Percentiles rank a stretch among this genome's conserved stretches.
These are phyloP conservation scores for Tenebrosternarchus preto DNA, from an alignment of 2,113 vertebrate genomes.

Conservation along the genomic window DNA sequence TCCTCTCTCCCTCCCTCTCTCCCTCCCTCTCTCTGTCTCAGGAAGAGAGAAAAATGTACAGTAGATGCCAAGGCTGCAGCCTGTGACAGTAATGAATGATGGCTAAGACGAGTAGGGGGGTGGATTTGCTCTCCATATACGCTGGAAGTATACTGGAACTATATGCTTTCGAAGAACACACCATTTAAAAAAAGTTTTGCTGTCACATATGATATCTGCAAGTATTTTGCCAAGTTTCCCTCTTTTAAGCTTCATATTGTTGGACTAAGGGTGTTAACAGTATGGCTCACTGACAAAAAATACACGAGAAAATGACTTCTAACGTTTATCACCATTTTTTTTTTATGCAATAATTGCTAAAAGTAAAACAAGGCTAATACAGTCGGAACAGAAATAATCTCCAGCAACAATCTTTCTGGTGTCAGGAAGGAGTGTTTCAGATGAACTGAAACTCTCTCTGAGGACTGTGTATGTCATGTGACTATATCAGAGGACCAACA, in stretches of 20 bases:
- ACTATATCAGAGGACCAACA: no score
- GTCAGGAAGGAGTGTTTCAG: neutral
- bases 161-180: conserved; percentile 28
- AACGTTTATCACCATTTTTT: neutral
- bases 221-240: conserved; percentile 1
- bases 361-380: neutral
- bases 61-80: conserved; percentile 61
- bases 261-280: neutral
- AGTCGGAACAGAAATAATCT: neutral
- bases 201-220: conserved; percentile 24
- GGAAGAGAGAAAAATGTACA: conserved; percentile 61
- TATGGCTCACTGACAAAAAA: neutral
- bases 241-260: neutral
- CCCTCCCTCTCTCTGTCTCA: conserved; percentile 25
- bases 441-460: no score
- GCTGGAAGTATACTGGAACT: conserved; percentile 36
- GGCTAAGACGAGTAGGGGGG: conserved; percentile 55
- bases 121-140: conserved; percentile 38
- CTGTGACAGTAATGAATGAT: conserved; percentile 71
- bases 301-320: neutral
- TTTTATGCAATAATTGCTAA: neutral
- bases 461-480: no score
- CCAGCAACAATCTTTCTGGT: no score
- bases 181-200: conserved; percentile 46
- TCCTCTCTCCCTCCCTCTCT: conserved; percentile 34